Evolutionary conservation across 2,888 invertebrate genomes (phyloP), one percentile per base, ranked within the genome.

Genomic region (Theretra japonica): DNA sequence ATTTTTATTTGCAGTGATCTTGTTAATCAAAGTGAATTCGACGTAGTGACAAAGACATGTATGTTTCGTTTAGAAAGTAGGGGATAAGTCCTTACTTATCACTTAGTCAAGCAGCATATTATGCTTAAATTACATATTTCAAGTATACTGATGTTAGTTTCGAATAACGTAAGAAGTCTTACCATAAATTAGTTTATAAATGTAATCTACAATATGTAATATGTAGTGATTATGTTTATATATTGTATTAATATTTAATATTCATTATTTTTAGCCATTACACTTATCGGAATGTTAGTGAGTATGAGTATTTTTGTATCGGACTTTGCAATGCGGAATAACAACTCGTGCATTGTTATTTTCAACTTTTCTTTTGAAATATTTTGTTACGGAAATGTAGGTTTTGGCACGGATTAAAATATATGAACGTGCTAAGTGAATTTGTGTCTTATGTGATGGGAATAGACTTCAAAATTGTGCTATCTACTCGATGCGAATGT

Each of bases 221-320:
- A 70, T 62, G 62, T 71, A 71, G 41, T 41, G 56, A 71, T 56
- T 71, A 56, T 71, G 62, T 71, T 71, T 71, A 71, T 71, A 71
- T 82, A 84, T 84, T 84, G 80, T 88, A 85, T 86, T 85, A 78
- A 85, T 88, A 86, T 88, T 88, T 89, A 88, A 88, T 88, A 88
- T 85, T 85, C 84, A 85, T 79, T 82, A 88, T 88, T 53, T 41
- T 85, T 83, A 87, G 83, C 75, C 79, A 81, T 86, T 76, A 79
- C 73, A 76, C 78, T 80, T 80, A 71, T 82, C 77, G 83, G 82
- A 86, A 79, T 84, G 83, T 87, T 86, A 62, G 53, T 60, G 65
- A 17, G 48, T 19, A 5, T 65, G 33, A 65, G 48, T 48, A 65
- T 48, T 48, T 65, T 65, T 65, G 41, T 65, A 65, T 41, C 53